These are phyloP conservation scores for Carabus problematicus DNA, from an alignment of 2,888 invertebrate species.

Conservation along the genomic window DNA sequence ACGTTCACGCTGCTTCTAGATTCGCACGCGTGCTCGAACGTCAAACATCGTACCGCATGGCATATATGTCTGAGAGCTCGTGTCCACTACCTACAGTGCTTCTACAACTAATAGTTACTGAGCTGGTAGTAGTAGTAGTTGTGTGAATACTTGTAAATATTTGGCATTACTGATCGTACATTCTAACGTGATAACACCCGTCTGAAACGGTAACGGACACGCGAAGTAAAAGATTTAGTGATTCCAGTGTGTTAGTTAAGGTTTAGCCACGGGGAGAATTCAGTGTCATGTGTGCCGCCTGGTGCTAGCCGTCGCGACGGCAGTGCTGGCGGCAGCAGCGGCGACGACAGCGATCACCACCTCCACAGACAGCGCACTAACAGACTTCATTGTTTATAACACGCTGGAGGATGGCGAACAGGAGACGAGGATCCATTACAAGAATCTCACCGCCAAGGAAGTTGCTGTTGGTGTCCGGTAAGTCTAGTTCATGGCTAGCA, in stretches of 20 bases:
- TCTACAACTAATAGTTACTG: too few relatives aligned
- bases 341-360: slow-evolving; percentile 30
- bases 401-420: slow-evolving; percentile 73
- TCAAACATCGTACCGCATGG: too few relatives aligned
- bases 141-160: background rate
- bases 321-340: slow-evolving; percentile 18
- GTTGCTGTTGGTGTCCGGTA: slow-evolving; percentile 68
- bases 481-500: slow-evolving; percentile 49
- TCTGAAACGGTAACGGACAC: too few relatives aligned
- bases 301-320: slow-evolving; percentile 34
- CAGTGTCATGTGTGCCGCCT: slow-evolving; percentile 26
- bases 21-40: slow-evolving; percentile 4
- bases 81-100: too few relatives aligned
- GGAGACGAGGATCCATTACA: slow-evolving; percentile 69
- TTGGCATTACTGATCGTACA: background rate
- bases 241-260: slow-evolving; percentile 12
- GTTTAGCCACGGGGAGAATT: slow-evolving; percentile 25
- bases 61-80: too few relatives aligned
- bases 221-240: background rate
- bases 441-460: slow-evolving; percentile 72
- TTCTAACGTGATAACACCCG: background rate
- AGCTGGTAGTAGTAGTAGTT: too few relatives aligned
- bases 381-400: slow-evolving; percentile 72
- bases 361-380: slow-evolving; percentile 56
- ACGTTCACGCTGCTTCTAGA: too few relatives aligned